phyloP scores from a whole-genome alignment of 2,113 vertebrate genomes.

The Tretioscincus oriximinensis region DNA sequence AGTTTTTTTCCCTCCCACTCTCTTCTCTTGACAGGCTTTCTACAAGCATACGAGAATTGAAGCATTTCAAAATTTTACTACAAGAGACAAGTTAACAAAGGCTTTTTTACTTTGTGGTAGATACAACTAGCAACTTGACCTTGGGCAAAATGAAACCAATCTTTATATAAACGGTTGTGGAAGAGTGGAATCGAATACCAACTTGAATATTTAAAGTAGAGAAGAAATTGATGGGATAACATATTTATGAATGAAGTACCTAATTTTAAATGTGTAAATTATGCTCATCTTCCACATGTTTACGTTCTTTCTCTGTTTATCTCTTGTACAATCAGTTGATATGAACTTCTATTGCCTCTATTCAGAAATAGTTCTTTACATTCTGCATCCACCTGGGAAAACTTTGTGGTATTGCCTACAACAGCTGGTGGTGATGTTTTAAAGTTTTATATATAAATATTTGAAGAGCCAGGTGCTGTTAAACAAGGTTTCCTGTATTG shows the following conservation, averaged over 20 bases:
- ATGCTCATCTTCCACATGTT: constrained; percentile 61
- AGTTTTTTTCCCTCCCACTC: constrained; percentile 28
- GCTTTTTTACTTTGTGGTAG: constrained; percentile 59
- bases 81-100: constrained; percentile 87
- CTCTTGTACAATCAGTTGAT: constrained; percentile 40
- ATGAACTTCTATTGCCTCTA: constrained; percentile 47
- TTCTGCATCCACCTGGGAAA: constrained; percentile 15
- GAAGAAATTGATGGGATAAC: constrained; percentile 63
- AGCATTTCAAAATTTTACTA: constrained; percentile 87
- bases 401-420: constrained; percentile 10
- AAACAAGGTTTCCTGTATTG: constrained; percentile 1
- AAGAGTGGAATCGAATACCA: constrained; percentile 62
- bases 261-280: constrained; percentile 75
- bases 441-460: constrained; percentile 20
- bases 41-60: constrained; percentile 90
- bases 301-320: constrained; percentile 54
- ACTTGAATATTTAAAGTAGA: constrained; percentile 78
- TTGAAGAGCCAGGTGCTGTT: constrained; percentile 27
- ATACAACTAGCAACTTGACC: constrained; percentile 49
- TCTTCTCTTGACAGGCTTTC: constrained; percentile 80
- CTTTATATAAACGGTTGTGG: constrained; percentile 62
- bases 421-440: neutral
- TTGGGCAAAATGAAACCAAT: constrained; percentile 65
- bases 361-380: constrained; percentile 48
- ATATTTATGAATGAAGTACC: constrained; percentile 76